Evolutionary conservation across 2,113 vertebrate genomes (phyloP).

Genomic region (Passer montanus): DNA sequence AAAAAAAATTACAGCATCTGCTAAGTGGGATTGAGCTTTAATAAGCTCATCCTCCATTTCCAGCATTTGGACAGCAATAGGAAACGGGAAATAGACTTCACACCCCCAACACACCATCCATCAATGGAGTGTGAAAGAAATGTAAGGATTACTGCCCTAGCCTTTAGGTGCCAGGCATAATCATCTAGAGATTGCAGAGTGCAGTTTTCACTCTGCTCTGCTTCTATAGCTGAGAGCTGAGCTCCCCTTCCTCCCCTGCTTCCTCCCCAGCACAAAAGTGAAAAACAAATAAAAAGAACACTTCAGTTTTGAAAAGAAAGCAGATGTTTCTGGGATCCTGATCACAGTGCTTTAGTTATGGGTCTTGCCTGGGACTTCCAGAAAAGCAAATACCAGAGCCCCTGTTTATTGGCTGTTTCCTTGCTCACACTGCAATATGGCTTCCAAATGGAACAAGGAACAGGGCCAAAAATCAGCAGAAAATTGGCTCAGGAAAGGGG

Average conservation of each 20-base stretch:
- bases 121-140: conserved; percentile 56
- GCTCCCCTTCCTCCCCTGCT: neutral
- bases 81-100: conserved; percentile 12
- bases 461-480: conserved; percentile 16
- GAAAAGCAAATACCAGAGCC: conserved; percentile 29
- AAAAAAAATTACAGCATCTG: neutral
- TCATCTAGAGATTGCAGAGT: neutral
- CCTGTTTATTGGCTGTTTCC: conserved; percentile 36
- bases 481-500: neutral
- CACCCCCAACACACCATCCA: conserved; percentile 10
- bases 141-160: conserved; percentile 1
- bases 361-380: conserved; percentile 8
- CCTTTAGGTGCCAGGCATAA: conserved; percentile 30
- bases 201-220: conserved; percentile 3
- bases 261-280: neutral
- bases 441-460: conserved; percentile 36
- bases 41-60: conserved; percentile 9
- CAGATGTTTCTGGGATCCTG: conserved; percentile 48
- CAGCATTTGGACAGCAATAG: conserved; percentile 52
- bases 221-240: neutral
- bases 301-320: conserved; percentile 40
- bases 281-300: conserved; percentile 12
- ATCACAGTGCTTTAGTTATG: neutral
- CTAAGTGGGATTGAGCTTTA: neutral
- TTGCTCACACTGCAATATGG: conserved; percentile 25